phyloP scores from a whole-genome alignment of 2,113 vertebrate species.

The Acanthochromis polyacanthus region DNA sequence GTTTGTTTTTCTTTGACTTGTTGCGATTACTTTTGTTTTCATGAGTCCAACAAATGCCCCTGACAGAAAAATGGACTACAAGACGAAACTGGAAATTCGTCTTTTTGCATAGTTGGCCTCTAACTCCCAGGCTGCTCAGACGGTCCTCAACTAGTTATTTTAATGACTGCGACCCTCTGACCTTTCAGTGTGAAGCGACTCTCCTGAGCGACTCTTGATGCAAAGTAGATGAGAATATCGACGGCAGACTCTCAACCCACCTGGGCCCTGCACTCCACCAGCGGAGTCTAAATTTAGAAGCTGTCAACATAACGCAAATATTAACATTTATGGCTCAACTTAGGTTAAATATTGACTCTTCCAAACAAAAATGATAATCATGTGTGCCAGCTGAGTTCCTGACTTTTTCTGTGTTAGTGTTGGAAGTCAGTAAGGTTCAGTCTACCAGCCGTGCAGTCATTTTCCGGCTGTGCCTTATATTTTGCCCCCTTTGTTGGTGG shows the following conservation, averaged over 20 bases:
- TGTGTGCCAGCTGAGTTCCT: constrained; percentile 3
- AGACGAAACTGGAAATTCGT: too few relatives aligned
- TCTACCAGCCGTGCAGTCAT: not conserved
- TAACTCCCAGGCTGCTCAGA: constrained; percentile 5
- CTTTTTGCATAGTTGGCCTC: not conserved
- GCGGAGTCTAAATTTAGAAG: constrained; percentile 11
- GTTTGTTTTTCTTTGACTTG: constrained; percentile 21
- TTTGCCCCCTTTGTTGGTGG: not conserved
- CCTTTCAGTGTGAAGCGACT: constrained; percentile 18
- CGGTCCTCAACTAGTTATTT: constrained; percentile 12
- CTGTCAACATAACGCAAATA: constrained; percentile 10
- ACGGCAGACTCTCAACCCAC: constrained; percentile 24
- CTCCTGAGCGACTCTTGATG: constrained; percentile 13
- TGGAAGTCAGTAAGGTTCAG: not conserved
- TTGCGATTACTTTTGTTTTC: constrained; percentile 9
- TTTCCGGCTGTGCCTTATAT: constrained; percentile 17
- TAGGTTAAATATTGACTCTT: constrained; percentile 36
- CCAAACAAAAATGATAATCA: constrained; percentile 8
- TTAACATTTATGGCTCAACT: constrained; percentile 11
- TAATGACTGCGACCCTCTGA: constrained; percentile 52
- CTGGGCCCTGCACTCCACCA: constrained; percentile 7
- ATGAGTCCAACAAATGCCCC: not conserved
- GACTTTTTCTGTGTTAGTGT: not conserved
- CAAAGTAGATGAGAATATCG: constrained; percentile 4
- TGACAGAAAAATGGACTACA: not conserved